phyloP scores from a whole-genome alignment of 2,113 vertebrate genomes.

The Lontra canadensis region DNA sequence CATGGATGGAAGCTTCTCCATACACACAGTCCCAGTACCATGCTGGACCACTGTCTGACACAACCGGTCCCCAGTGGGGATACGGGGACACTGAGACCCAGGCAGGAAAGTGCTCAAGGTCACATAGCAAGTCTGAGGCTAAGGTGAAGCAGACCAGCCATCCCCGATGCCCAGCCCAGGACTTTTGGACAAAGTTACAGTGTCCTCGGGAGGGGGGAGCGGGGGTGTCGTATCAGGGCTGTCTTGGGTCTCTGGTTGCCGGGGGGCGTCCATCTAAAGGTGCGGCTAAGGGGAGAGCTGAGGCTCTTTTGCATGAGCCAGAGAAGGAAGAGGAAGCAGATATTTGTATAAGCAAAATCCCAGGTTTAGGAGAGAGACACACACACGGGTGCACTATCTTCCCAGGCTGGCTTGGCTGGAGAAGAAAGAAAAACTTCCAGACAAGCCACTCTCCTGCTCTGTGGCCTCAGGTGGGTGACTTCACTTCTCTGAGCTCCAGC shows the following conservation, averaged over 20 bases:
- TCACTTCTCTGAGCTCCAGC: not conserved
- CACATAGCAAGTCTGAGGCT: not conserved
- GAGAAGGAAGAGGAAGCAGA: constrained; percentile 60
- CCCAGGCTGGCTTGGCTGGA: not conserved
- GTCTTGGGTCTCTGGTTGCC: not conserved
- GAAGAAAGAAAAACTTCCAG: not conserved
- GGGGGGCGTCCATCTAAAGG: not conserved
- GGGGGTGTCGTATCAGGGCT: not conserved
- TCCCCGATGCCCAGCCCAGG: not conserved
- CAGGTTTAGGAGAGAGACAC: not conserved
- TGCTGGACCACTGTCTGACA: not conserved
- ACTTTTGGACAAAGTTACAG: not conserved
- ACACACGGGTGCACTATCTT: not conserved
- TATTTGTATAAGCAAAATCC: constrained; percentile 72
- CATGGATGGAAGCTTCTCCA: not conserved
- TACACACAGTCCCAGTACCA: not conserved
- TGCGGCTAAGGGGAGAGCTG: not conserved
- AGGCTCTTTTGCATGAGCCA: constrained; percentile 23
- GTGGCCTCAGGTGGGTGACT: not conserved
- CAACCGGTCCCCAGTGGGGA: not conserved
- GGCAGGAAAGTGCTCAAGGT: not conserved
- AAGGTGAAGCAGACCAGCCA: not conserved
- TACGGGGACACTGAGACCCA: not conserved
- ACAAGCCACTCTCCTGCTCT: not conserved
- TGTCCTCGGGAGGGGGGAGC: not conserved